Evolutionary conservation across 30 jellyfish, hydroid and myxozoan genomes (phyloP), one percentile per base, ranked within the genome.

Genomic region (Rhopilema esculentum): DNA sequence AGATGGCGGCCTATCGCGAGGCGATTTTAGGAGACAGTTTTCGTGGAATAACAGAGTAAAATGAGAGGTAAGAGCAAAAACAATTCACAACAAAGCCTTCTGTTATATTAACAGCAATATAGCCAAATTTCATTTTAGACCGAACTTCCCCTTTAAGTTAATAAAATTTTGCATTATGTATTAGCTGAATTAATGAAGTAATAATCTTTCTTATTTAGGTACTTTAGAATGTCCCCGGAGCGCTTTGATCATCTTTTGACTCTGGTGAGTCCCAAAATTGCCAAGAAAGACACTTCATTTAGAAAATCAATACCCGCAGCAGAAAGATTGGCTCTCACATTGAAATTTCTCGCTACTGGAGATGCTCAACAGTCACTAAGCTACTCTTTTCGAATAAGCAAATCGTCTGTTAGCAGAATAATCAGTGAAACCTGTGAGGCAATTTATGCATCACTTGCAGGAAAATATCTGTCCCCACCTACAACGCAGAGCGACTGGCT

Each of bases 221-320:
- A 86, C 40, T 40, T 40, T 40, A 65, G 94, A 61, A 86, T 86
- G 83, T 86, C 94, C 23, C 66, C 50, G 24, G 84, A 63, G 49
- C 16, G 84, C 6, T 86, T 72, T 86, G 94, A 64, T 63, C 83
- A 72, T 63, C 67, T 75, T 15, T 40, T 40, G 12, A 30, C 88
- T 48, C 85, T 83, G 17, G n/a, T 69, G 18, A 72, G 30, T 28
- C 72, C 22, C 33, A 29, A 51, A 20, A 66, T 86, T 6, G 12
- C 68, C 16, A 72, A 72, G 18, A 19, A 20, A 26, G 49, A 18
- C 78, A 67, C 78, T 1, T 1, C 2, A 7, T 1, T 67, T 4
- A 2, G 78, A 26, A 73, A 31, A 20, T 12, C 72, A 8, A 29
- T 73, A 26, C 72, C 72, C 18, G 67, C 84, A 73, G 72, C 8